phyloP scores from a whole-genome alignment of 2,113 vertebrate genomes.

The Dipodomys merriami region DNA sequence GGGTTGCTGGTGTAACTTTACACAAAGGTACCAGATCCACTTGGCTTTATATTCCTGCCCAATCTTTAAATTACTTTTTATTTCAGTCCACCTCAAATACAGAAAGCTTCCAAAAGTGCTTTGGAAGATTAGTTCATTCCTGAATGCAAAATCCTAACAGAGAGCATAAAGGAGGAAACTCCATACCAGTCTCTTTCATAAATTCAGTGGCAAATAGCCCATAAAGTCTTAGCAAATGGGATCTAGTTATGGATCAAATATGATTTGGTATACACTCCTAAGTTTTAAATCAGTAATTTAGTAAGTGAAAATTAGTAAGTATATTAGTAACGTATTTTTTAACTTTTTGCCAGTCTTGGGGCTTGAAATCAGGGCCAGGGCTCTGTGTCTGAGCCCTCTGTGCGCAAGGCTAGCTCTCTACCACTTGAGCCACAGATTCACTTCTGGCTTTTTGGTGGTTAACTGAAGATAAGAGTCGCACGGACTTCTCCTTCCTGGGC shows the following conservation, averaged over 20 bases:
- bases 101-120: background rate
- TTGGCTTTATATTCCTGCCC: background rate
- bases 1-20: background rate
- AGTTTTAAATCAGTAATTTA: background rate
- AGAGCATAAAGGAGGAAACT: slow-evolving; percentile 42
- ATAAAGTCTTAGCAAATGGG: background rate
- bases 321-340: too few species aligned
- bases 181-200: background rate
- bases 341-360: too few species aligned
- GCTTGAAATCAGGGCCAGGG: too few species aligned
- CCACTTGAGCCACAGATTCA: too few species aligned
- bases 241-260: background rate
- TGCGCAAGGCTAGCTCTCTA: too few species aligned
- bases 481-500: too few species aligned
- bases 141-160: slow-evolving; percentile 25
- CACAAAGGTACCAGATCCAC: background rate
- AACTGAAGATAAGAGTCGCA: too few species aligned
- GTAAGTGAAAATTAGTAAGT: background rate
- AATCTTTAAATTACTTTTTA: background rate
- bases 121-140: background rate
- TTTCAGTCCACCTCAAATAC: background rate
- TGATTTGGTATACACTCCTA: background rate
- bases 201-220: slow-evolving; percentile 1
- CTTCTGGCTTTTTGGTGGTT: too few species aligned
- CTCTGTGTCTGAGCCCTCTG: too few species aligned